Evolutionary conservation across 1,140 invertebrate species (phyloP), one percentile per base, ranked within the genome.

Genomic region (Drosophila miranda): DNA sequence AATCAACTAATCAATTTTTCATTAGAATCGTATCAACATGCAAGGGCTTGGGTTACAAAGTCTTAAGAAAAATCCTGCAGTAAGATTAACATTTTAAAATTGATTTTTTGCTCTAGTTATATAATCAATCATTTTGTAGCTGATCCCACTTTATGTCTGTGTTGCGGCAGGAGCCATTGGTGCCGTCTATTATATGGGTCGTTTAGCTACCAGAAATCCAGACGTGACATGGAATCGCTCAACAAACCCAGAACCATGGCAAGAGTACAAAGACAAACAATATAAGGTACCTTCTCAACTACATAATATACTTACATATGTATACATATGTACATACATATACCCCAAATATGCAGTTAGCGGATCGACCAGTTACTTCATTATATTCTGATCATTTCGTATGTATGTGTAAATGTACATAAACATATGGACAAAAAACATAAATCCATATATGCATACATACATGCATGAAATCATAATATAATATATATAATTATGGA

Each of bases 121-220:
- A 54, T 69, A 56, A 55, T 38, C 38, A 30, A 45, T 71, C 61
- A 72, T 89, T 60, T 78, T 91, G 3, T 84, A 97, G 96, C 91
- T 97, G 56, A 94, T 97, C 70, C 96, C 96, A 0, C 89, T 97
- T 53, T 96, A 94, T 84, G 92, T 94, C n/a, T 95, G 94, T 79
- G 92, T 95, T 51, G 94, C 91, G 3, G 74, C 92, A 42, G 96
- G 96, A 54, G 92, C 92, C 49, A 57, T 90, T 1, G 93, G 93
- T 6, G 93, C 95, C 1, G 62, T 91, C 0, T 92, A 92, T 42
- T 97, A 97, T 81, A 91, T 93, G 0, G 26, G 92, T 1, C 93
- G 96, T 50, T 91, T 97, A 38, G 96, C 96, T n/a, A 75, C 92
- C 0, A 93, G 92, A 52, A 95, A 93, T 79, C 96, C 96, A 42